Evolutionary conservation across 2,888 invertebrate genomes (phyloP).

Genomic region (Heliconius hortense): DNA sequence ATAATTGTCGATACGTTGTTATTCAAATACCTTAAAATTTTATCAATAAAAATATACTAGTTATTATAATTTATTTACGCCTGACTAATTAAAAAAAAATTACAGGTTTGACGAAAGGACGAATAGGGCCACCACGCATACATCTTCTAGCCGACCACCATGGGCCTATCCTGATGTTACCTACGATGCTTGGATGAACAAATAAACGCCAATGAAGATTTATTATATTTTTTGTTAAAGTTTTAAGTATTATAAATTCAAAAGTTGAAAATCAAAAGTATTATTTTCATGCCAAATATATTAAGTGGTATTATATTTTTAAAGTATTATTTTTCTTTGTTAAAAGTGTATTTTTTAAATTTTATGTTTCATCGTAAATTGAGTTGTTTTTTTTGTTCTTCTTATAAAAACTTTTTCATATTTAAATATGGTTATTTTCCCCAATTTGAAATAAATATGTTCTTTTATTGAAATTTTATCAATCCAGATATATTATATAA

Average conservation of each 20-base stretch:
- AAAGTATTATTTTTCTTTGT: neutral
- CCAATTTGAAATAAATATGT: no score
- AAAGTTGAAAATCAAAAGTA: constrained; percentile 4
- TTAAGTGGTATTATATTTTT: neutral
- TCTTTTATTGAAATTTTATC: no score
- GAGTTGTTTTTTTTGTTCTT: neutral
- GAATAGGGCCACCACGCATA: constrained; percentile 65
- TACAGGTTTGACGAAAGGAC: constrained; percentile 69
- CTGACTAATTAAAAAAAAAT: constrained; percentile 34
- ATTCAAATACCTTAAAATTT: no score
- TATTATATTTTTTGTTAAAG: neutral
- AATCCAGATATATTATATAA: no score
- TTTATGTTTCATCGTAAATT: neutral
- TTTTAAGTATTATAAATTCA: constrained; percentile 11
- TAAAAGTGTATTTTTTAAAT: neutral
- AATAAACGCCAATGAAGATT: constrained; percentile 51
- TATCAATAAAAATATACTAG: no score
- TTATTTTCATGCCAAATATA: constrained; percentile 19
- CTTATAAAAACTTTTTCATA: neutral
- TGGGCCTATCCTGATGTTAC: constrained; percentile 71
- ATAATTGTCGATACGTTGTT: no score
- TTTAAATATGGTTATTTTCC: no score
- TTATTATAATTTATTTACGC: no score
- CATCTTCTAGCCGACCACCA: constrained; percentile 70
- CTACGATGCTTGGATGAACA: constrained; percentile 62